These are phyloP conservation scores for Perccottus glenii DNA, from an alignment of 2,113 vertebrate genomes.

Conservation along the genomic window DNA sequence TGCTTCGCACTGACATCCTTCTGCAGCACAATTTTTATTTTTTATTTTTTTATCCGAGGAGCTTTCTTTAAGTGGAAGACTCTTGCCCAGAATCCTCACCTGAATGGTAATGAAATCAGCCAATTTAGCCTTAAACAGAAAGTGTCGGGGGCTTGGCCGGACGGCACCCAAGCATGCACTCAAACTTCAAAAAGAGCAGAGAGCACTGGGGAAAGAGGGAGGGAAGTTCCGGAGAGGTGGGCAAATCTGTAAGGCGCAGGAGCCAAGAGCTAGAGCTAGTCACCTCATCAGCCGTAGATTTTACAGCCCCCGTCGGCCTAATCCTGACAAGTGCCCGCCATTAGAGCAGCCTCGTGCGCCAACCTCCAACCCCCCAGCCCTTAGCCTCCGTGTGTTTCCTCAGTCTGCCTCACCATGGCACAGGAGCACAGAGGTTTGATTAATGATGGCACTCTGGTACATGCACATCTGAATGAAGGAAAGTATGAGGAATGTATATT, in stretches of 20 bases:
- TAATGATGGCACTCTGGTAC: conserved; percentile 6
- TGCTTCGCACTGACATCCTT: conserved; percentile 61
- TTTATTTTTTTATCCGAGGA: conserved; percentile 4
- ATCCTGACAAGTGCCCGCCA: conserved; percentile 79
- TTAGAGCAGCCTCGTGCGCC: conserved; percentile 53
- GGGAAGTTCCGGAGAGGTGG: conserved; percentile 63
- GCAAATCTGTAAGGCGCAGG: conserved; percentile 66
- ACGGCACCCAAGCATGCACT: conserved; percentile 61
- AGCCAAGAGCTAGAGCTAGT: conserved; percentile 72
- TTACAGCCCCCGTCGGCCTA: conserved; percentile 77
- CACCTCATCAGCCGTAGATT: conserved; percentile 81
- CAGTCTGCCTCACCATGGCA: not conserved
- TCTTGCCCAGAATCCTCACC: conserved; percentile 61
- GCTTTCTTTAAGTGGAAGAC: not conserved
- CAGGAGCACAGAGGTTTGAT: not conserved
- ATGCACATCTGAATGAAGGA: too few species aligned
- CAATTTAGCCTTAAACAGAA: conserved; percentile 77
- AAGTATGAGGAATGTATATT: too few species aligned
- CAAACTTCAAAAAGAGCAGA: conserved; percentile 56
- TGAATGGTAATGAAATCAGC: conserved; percentile 79
- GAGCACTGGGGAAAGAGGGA: conserved; percentile 7
- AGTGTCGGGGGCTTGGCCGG: conserved; percentile 38
- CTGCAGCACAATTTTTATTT: conserved; percentile 1
- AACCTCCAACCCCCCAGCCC: conserved; percentile 10
- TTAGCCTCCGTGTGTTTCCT: not conserved